Base-by-base conservation (phyloP, 1,140 invertebrate genomes). In the Philaenus spumarius region DNA sequence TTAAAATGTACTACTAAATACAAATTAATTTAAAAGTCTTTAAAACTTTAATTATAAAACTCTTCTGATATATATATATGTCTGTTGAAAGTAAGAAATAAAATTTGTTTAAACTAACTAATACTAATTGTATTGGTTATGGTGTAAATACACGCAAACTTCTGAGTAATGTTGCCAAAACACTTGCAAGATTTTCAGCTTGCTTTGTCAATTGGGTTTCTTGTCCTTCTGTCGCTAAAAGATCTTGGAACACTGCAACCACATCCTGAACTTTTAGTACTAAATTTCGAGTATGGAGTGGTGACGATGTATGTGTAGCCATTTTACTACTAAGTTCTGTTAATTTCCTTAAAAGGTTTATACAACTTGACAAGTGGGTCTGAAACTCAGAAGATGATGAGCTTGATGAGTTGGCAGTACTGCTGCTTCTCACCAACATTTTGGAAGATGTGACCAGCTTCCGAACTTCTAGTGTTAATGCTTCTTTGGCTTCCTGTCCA, bases 401-500 rank as follows among this genome's bases (percentile, higher is more conserved):
- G 52, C 56, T 60, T 4, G 43, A 51, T 4, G 55, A 39, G 22
- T 56, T 60, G 26, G 55, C 55, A 11, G 39, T 48, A 30, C 61
- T 68, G 57, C 63, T 64, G 40, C 67, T 67, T 45, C 89, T 86
- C 12, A 94, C 90, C 59, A 95, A 77, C 37, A 86, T 75, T 63
- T 93, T 90, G 7, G 89, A 90, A 23, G 89, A 84, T 0, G 86
- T 89, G 35, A 93, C 89, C 65, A 93, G 80, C 9, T 86, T 83
- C 50, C 90, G 77, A 0, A 89, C 86, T 70, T 90, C 87, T 26
- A 81, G 77, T 0, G 87, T 86, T n/a, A 94, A 72, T 64, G 85
- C 81, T 59, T 90, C 88, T 67, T 85, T 82, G 4, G 87, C 85
- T 12, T 77, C 76, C 76, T 86, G 73, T 1, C 70, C 68, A 57